phyloP scores from a whole-genome alignment of 2,888 invertebrate genomes.

The Tetrapedia diversipes region DNA sequence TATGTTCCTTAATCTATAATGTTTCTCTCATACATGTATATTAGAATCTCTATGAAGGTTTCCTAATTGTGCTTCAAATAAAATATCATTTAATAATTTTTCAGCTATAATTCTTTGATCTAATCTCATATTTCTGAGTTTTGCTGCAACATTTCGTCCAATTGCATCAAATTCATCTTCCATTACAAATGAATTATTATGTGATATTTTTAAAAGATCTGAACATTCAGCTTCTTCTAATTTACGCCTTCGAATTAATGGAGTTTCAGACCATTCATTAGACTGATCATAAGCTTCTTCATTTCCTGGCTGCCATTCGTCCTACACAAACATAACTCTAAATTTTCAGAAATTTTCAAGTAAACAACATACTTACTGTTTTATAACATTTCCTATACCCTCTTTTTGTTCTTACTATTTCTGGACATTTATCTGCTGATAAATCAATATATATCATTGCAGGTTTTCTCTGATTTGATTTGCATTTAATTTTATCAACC shows the following conservation, averaged over 20 bases:
- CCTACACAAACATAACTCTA: constrained; percentile 66
- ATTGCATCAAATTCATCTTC: constrained; percentile 82
- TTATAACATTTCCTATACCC: constrained; percentile 78
- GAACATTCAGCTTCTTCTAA: constrained; percentile 75
- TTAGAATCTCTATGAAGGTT: constrained; percentile 82
- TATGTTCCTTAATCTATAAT: constrained; percentile 15
- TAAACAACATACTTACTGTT: constrained; percentile 60
- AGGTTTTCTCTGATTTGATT: constrained; percentile 81
- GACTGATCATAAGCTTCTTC: constrained; percentile 75
- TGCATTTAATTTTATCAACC: constrained; percentile 80
- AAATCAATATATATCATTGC: constrained; percentile 80
- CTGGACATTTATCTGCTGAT: constrained; percentile 76
- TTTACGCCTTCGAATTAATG: constrained; percentile 71
- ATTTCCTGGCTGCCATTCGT: constrained; percentile 71
- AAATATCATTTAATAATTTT: constrained; percentile 82
- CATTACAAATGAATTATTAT: constrained; percentile 75
- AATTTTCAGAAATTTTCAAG: neutral
- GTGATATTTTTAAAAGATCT: constrained; percentile 74
- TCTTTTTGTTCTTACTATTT: constrained; percentile 76
- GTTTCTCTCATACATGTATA: constrained; percentile 75
- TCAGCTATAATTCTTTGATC: constrained; percentile 83
- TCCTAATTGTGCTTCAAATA: constrained; percentile 83
- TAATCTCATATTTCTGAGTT: constrained; percentile 81
- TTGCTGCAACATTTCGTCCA: constrained; percentile 81
- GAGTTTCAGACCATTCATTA: constrained; percentile 73